Evolutionary conservation across 2,113 vertebrate genomes (phyloP).

Genomic region (Eptesicus fuscus): DNA sequence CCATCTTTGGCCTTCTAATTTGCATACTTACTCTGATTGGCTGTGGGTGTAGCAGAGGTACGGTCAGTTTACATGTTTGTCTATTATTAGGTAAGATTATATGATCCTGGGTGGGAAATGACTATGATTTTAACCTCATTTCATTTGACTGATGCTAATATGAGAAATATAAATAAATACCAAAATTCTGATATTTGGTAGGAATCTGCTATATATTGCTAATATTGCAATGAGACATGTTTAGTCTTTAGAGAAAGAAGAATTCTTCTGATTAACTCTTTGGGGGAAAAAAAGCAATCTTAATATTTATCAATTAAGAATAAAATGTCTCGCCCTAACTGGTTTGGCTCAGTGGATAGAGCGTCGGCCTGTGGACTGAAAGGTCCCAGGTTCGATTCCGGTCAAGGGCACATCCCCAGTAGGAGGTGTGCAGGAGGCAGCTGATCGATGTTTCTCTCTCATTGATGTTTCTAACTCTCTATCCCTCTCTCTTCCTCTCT

Average conservation of each 20-base stretch:
- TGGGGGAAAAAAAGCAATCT: not conserved
- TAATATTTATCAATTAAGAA: not conserved
- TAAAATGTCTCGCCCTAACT: not conserved
- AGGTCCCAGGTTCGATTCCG: no score
- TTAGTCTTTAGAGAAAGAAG: not conserved
- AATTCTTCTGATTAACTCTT: not conserved
- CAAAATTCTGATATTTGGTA: constrained; percentile 1
- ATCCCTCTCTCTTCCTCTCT: no score
- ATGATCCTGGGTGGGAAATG: not conserved
- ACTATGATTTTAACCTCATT: not conserved
- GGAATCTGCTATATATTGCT: constrained; percentile 3
- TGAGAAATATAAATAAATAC: constrained; percentile 10
- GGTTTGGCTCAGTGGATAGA: no score
- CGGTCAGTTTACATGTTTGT: no score
- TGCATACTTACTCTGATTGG: no score
- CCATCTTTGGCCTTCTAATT: no score
- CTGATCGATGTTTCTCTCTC: no score
- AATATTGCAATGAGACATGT: not conserved
- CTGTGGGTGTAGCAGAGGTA: no score
- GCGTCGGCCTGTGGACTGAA: no score
- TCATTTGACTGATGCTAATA: not conserved
- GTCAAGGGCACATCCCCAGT: no score
- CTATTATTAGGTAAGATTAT: not conserved
- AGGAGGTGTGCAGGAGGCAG: no score
- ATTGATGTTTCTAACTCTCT: no score